Base-by-base conservation (phyloP, 30 jellyfish, hydroid and myxozoan species). In the Morbakka virulenta region DNA sequence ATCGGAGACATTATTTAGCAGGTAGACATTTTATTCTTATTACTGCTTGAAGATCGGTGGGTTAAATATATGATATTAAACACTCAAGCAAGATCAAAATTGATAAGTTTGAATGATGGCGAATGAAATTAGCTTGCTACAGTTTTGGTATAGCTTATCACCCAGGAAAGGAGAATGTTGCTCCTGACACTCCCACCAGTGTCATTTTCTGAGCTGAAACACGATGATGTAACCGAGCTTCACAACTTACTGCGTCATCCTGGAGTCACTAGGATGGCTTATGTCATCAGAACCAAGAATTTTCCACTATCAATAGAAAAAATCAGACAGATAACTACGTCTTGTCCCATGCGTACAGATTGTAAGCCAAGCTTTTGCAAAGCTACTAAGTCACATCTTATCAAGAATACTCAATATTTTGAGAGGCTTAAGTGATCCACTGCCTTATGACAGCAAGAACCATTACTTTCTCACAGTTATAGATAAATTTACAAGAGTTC, bases 1-100 rank as follows among this genome's bases (percentile, higher is more conserved):
- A n/a, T n/a, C n/a, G 95, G 94, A 50, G 62, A 28, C 95, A 85
- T 68, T 79, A 74, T 17, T 74, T 85, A 65, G 33, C 80, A 32
- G 36, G 88, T 50, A 35, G 51, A 20, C 82, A 74, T 27, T 85
- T 85, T n/a, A n/a, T n/a, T n/a, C n/a, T n/a, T n/a, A n/a, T 51
- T 13, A 85, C 88, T 4, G 95, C 77, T 61, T 82, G 77, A 68
- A 24, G 83, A 47, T 66, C 83, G 28, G 89, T 85, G 22, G 32
- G 87, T 32, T 77, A 76, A 73, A 77, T 85, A 94, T 77, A 35
- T 49, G 82, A 78, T 68, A 77, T 66, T 62, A 79, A 91, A 33
- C 79, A 35, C 28, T 76, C 79, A 33, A 26, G 87, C 66, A 85
- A 85, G 53, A 78, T 85, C n/a, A 28, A 71, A 48, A 76, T 94